Conservation (phyloP, 1,140 invertebrate species). For the honey bee (Apis mellifera) region Amel_HAv3.1 CM009940.2:3563501-3564000, state of each 20-base stretch:
- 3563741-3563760: too few species aligned
- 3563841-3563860: conserved; percentile 52
- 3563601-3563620: conserved; percentile 15
- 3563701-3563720: background rate
- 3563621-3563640: conserved; percentile 34
- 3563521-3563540: conserved; percentile 26
- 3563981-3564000: background rate
- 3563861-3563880: conserved; percentile 42
- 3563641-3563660: conserved; percentile 25
- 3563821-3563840: conserved; percentile 32
- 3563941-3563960: conserved; percentile 42
- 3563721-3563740: too few species aligned
- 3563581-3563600: background rate
- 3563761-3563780: background rate
- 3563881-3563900: background rate
- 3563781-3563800: background rate
- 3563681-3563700: background rate
- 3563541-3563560: conserved; percentile 5
- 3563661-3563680: background rate
- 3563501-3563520: background rate
- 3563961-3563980: background rate
- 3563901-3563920: background rate
- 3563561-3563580: background rate
- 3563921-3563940: too few species aligned
- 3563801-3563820: background rate